Base-by-base conservation (phyloP, 2,113 vertebrate genomes). In the Nycticorax nycticorax region DNA sequence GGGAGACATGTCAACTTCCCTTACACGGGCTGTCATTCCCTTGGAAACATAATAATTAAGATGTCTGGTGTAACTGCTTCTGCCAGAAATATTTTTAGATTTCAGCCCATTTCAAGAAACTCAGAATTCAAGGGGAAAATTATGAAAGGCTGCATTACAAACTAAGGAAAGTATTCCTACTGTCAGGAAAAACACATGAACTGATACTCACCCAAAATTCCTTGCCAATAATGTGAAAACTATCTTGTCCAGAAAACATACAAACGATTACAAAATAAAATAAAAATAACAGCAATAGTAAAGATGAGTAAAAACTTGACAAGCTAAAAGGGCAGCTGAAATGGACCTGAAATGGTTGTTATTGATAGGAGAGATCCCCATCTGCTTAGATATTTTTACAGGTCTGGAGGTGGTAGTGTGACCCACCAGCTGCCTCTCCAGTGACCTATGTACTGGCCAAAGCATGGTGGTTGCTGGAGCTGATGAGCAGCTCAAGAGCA, bases 31-130 rank as follows among this genome's bases (percentile, higher is more conserved):
- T 98, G 98, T 95, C 98, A 98, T 97, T 97, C 97, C 97, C 97
- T 95, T 97, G 94, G 97, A 98, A 98, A 98, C 97, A 96, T 92
- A 97, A 97, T 98, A 98, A 98, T 98, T 98, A 98, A 98, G 98
- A 98, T 96, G 97, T 97, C 97, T 98, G 86, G 52, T 98, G 80
- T 94, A 98, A 97, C 96, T 97, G 81, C 93, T 98, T 97, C 97
- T 98, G 97, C 97, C 97, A 98, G 97, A 97, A 98, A 96, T 98
- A 98, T 96, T 98, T 98, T 98, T 98, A 97, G 97, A 95, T 97
- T 98, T 97, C 92, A 98, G 75, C 64, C 92, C 94, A 67, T 97
- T 98, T 96, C 75, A 94, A 94, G 86, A 96, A 98, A 97, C 37
- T 96, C 80, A 90, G 91, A 97, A 96, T 94, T 86, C 95, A 96